Conservation (phyloP, 2,113 vertebrate genomes). For the Porphyrio hochstetteri region DNA sequence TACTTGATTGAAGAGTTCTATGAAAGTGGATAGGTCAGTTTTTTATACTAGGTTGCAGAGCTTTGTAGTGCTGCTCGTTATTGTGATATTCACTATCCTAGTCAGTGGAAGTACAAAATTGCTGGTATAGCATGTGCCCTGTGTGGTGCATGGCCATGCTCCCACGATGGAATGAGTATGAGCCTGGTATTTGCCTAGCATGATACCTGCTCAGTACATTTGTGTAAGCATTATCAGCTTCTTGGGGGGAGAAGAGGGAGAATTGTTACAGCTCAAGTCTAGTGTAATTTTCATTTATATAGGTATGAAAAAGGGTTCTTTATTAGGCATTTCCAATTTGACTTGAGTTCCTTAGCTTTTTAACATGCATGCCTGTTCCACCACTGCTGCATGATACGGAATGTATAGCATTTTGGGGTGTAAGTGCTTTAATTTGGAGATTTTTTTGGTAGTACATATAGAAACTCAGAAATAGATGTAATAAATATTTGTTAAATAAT, state of each 20-base stretch:
- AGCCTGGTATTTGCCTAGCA: not conserved
- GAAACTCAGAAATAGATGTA: not conserved
- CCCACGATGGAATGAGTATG: no score
- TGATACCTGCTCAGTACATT: not conserved
- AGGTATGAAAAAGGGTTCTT: not conserved
- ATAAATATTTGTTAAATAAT: not conserved
- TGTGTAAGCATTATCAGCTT: not conserved
- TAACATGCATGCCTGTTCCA: not conserved
- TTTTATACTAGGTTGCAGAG: not conserved
- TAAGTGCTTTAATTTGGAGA: not conserved
- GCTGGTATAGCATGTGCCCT: not conserved
- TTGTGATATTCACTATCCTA: not conserved
- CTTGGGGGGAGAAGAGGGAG: not conserved
- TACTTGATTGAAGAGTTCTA: not conserved
- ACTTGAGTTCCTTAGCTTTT: not conserved
- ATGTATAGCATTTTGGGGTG: not conserved
- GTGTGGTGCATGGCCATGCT: fast-evolving
- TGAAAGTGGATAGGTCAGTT: not conserved
- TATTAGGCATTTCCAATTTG: not conserved
- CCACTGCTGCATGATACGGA: not conserved
- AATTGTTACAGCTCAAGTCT: not conserved
- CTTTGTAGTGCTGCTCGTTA: not conserved
- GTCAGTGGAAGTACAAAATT: not conserved
- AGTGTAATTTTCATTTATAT: not conserved
- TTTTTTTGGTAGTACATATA: not conserved